phyloP scores from a whole-genome alignment of 2,888 invertebrate genomes.

The Chirona hameri region DNA sequence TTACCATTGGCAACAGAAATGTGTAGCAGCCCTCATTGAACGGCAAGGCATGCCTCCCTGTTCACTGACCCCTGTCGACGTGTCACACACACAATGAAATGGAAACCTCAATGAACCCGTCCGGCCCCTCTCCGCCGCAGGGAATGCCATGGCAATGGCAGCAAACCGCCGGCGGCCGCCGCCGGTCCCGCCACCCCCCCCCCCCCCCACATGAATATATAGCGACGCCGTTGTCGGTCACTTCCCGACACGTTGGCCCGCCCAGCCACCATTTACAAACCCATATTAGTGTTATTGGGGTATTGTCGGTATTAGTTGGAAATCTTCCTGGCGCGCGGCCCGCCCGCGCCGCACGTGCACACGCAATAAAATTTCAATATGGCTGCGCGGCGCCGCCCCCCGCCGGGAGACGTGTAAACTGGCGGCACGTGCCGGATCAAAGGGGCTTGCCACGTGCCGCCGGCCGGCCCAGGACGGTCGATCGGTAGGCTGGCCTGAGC shows the following conservation, averaged over 20 bases:
- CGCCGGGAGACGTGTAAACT: constrained; percentile 12
- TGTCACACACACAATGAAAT: no score
- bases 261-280: constrained; percentile 24
- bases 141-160: not conserved
- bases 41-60: no score
- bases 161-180: no score
- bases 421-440: constrained; percentile 26
- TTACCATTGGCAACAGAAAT: no score
- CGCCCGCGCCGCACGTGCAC: not conserved
- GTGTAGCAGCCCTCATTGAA: no score
- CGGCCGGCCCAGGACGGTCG: not conserved
- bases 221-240: not conserved
- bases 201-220: not conserved
- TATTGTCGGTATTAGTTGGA: constrained; percentile 12
- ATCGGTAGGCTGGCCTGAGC: not conserved
- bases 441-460: not conserved
- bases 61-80: no score
- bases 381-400: constrained; percentile 25
- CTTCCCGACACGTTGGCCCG: not conserved
- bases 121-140: not conserved
- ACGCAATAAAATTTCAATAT: constrained; percentile 28
- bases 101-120: not conserved
- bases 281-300: constrained; percentile 28
- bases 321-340: not conserved
- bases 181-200: not conserved